Evolutionary conservation across 1,140 invertebrate species (phyloP), one percentile per base, ranked within the genome.

Genomic region (Cydia pomonella): DNA sequence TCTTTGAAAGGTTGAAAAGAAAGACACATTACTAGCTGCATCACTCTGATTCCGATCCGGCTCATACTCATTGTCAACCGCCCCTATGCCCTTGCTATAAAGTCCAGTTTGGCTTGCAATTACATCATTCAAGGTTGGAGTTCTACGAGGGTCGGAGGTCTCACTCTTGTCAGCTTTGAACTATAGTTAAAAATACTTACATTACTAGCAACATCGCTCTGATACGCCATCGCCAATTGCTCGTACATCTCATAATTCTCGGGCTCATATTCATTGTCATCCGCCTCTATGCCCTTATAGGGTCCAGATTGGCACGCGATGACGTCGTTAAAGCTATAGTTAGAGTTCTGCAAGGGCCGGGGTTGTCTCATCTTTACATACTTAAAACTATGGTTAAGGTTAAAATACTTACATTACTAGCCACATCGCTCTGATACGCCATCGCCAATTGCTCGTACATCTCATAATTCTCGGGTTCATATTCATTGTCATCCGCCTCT

Each of bases 391-490:
- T 16, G 44, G 18, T 44, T 44, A 4, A 72, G 13, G 23, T 47
- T n/a, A n/a, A n/a, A n/a, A 13, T 64, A 73, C 81, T 74, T 29
- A 89, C 89, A 83, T 86, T 82, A 66, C 80, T 86, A 41, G 87
- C 90, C 2, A 90, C 88, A 73, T 90, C 87, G 73, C 84, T 89
- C 79, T 91, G 89, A 59, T 92, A 91, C 9, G 85, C 88, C 89
- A 92, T 89, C 0, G 89, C 90, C 69, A 90, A 53, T 5, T 90
- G 90, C 71, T 92, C 90, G 23, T 87, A 92, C 86, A 92, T 85
- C 74, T 92, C 90, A 38, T 92, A 92, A 73, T 85, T 84, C 18
- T 80, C 85, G 0, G 82, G 76, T 7, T 84, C 83, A 29, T 88
- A 89, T 4, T 85, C 80, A 29, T 86, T 81, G 13, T 82, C 83